Percentiles rank a stretch among this genome's conserved stretches.
These are phyloP conservation scores for Sebastes jordani DNA, from an alignment of 2,797 vertebrate species.

Conservation along the genomic window DNA sequence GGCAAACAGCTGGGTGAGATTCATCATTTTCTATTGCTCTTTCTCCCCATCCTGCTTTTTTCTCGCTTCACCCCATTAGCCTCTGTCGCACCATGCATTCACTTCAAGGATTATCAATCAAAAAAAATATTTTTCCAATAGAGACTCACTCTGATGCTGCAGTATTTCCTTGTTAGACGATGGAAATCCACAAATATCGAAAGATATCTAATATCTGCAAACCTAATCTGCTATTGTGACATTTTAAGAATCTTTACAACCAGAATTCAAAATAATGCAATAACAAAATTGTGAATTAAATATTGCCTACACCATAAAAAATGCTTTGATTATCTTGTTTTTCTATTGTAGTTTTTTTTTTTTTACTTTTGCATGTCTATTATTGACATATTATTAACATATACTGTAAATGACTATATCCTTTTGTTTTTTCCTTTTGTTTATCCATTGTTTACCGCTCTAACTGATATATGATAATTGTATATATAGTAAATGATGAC, in stretches of 20 bases:
- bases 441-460: neutral
- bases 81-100: conserved; percentile 40
- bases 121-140: conserved; percentile 33
- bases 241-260: neutral
- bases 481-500: neutral
- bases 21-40: conserved; percentile 67
- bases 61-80: conserved; percentile 59
- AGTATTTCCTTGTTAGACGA: conserved; percentile 19
- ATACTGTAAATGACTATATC: neutral
- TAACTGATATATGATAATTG: neutral
- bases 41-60: conserved; percentile 40
- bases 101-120: conserved; percentile 67
- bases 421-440: neutral
- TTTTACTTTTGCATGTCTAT: neutral
- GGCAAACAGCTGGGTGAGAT: conserved; percentile 70
- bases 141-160: conserved; percentile 27
- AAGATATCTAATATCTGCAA: conserved; percentile 8
- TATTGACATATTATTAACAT: neutral
- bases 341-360: neutral
- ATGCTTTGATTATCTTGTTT: neutral
- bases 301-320: no score
- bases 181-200: conserved; percentile 8
- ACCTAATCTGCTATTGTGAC: conserved; percentile 3
- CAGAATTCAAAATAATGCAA: neutral
- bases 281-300: neutral